Base-by-base conservation (phyloP, 2,888 invertebrate species). In the Sialis lutaria region DNA sequence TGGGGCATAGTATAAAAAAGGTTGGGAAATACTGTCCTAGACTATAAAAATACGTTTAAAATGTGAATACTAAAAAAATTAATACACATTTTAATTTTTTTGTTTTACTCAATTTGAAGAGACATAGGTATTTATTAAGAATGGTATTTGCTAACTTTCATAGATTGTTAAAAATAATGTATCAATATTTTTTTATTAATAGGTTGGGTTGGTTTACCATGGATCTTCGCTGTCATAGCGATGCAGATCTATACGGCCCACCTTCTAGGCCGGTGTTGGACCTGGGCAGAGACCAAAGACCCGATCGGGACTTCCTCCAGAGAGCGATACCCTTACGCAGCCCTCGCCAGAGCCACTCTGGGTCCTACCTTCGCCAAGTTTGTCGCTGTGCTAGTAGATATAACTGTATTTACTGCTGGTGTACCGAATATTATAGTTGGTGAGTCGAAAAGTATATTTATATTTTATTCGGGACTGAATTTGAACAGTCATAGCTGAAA, bases 161-260 rank as follows among this genome's bases (percentile, higher is more conserved):
- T n/a, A n/a, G n/a, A n/a, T n/a, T n/a, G n/a, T 34, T 34, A 34
- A 6, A 34, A 35, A 5, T 35, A 40, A 40, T 40, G 9, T 12
- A 13, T 10, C 8, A 6, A 8, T 9, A 12, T 6, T 33, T 33
- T 33, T 43, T 50, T 50, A 45, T 42, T 61, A 60, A 50, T 52
- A 83, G 84, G 83, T 44, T 68, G 77, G 53, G 75, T 79, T 52
- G 87, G 85, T 1, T 67, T 85, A 33, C 75, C 83, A 0, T 56
- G 87, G 50, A 77, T 84, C 40, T 52, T 79, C 33, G 57, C 73
- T 3, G 77, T 87, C 40, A 74, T 83, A 50, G 67, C 73, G 0
- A 61, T 82, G 42, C 86, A 88, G 69, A 72, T 87, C 45, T 90
- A 88, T 60, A 88, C 89, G 0, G 88, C 90, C 0, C 72, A 77